phyloP scores from a whole-genome alignment of 23 tunicate genomes.

The Ciona savignyi region DNA sequence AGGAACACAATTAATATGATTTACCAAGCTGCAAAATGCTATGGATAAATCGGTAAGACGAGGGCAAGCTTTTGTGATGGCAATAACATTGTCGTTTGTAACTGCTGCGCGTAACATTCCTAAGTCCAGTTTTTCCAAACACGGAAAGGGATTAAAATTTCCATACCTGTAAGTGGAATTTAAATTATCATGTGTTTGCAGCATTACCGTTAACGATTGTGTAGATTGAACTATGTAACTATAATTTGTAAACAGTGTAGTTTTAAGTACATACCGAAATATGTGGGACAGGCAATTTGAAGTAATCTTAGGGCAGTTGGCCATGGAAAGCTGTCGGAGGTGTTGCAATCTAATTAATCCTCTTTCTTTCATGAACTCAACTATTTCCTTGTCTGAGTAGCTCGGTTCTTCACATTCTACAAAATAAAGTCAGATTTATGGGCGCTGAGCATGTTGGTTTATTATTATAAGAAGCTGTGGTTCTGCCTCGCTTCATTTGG shows the following conservation, averaged over 20 bases:
- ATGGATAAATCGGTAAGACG: not conserved
- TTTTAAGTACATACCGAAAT: not conserved
- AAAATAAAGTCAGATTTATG: no score
- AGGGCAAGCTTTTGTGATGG: not conserved
- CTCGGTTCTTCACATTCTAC: not conserved
- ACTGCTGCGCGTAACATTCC: not conserved
- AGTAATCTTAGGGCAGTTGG: not conserved
- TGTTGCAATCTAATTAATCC: not conserved
- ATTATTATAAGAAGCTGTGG: no score
- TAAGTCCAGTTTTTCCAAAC: not conserved
- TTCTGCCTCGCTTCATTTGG: no score
- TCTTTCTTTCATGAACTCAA: not conserved
- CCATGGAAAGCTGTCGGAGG: not conserved
- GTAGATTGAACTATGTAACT: no score
- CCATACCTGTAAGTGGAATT: not conserved
- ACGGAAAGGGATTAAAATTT: not conserved
- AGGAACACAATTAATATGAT: no score
- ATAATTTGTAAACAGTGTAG: no score
- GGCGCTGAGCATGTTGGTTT: no score
- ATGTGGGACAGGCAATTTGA: not conserved
- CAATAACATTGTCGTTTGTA: not conserved
- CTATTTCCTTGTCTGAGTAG: not conserved
- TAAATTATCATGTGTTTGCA: no score
- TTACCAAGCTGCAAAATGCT: not conserved
- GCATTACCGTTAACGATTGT: no score